phyloP scores from a whole-genome alignment of 2,797 vertebrate genomes.

The Oreochromis grahami region DNA sequence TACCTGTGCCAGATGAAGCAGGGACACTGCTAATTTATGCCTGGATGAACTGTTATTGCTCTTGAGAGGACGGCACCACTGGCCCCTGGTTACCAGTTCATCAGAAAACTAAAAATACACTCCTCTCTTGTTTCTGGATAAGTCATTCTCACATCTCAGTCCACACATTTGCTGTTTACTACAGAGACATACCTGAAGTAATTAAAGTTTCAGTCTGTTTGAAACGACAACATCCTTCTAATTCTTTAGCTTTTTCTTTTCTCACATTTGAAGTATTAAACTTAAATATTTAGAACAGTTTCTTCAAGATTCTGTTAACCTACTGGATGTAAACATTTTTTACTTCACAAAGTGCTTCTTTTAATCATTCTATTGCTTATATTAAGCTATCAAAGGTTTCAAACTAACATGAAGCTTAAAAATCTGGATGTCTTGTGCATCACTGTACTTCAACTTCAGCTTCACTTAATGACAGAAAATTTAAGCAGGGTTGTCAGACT shows the following conservation, averaged over 20 bases:
- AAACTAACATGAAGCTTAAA: not conserved
- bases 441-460: not conserved
- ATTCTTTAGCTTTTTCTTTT: not conserved
- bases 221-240: not conserved
- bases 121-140: constrained; percentile 62
- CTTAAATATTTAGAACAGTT: not conserved
- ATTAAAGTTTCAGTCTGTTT: not conserved
- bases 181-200: constrained; percentile 10
- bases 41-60: constrained; percentile 5
- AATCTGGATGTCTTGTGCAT: not conserved
- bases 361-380: not conserved
- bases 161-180: constrained; percentile 47
- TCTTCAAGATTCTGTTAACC: not conserved
- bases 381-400: not conserved
- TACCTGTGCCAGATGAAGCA: constrained; percentile 31
- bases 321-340: not conserved
- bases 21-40: constrained; percentile 13
- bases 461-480: not conserved
- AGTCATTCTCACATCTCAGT: constrained; percentile 29
- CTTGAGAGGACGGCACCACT: not conserved
- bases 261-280: not conserved
- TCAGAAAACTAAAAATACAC: constrained; percentile 64
- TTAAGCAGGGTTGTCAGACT: not conserved
- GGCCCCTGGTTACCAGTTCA: constrained; percentile 17
- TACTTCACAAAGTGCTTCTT: not conserved